Percentiles rank a stretch among this genome's conserved stretches.
These are phyloP conservation scores for Thaumatotibia leucotreta DNA, from an alignment of 1,140 invertebrate genomes.

Conservation along the genomic window DNA sequence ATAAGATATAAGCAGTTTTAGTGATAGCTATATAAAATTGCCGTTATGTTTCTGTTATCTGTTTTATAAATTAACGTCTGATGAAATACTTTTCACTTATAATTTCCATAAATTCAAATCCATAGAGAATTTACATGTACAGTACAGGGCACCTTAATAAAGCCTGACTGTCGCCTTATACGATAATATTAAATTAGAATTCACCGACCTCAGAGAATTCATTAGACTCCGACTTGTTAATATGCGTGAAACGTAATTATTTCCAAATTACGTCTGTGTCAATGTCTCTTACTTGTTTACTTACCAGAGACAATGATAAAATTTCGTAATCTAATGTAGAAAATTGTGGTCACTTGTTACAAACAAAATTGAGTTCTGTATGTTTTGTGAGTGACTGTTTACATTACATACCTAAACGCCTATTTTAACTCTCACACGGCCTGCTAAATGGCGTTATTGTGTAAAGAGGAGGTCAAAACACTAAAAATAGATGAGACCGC, in stretches of 20 bases:
- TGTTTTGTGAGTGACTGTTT: no score
- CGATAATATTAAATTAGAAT: background rate
- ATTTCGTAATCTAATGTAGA: no score
- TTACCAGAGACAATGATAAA: background rate
- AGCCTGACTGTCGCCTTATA: background rate
- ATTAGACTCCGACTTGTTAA: background rate
- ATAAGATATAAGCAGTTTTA: no score
- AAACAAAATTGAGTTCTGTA: no score
- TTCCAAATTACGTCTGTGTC: slow-evolving; percentile 1
- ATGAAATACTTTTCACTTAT: no score
- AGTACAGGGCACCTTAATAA: background rate
- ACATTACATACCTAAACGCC: background rate
- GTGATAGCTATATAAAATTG: no score
- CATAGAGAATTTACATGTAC: background rate
- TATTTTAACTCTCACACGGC: background rate
- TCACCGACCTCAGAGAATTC: background rate
- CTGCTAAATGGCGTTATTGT: background rate
- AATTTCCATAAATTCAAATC: no score
- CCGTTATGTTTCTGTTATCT: no score
- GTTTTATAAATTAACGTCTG: no score
- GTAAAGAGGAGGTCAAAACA: background rate
- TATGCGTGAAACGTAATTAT: slow-evolving; percentile 9
- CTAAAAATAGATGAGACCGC: background rate
- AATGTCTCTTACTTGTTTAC: slow-evolving; percentile 3
- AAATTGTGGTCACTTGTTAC: no score